Evolutionary conservation across 2,888 invertebrate genomes (phyloP), one percentile per base, ranked within the genome.

Genomic region (Hydrotaea cyrtoneurina): DNA sequence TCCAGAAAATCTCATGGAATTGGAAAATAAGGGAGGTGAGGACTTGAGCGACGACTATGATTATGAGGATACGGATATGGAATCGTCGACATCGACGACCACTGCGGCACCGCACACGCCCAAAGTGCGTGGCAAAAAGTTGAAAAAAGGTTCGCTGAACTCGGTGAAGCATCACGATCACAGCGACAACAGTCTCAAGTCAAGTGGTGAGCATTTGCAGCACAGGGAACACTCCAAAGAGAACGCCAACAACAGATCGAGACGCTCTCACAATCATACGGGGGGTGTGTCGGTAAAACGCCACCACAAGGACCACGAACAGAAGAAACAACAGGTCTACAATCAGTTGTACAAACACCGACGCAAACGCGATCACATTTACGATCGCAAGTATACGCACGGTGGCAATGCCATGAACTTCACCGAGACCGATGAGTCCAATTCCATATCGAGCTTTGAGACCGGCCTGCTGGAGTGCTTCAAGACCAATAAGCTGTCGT

Each of bases 361-460:
- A 5, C 79, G 87, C n/a, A 92, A 91, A 86, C 90, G 92, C 0
- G 92, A 92, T 83, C 91, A 91, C 85, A 92, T 95, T 78, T 93
- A 96, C 76, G 96, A 96, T 92, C 94, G 95, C 39, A 96, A 95
- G 72, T 95, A 96, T 13, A 94, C 94, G 87, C 96, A 96, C 89
- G 96, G 96, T 3, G 96, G 96, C 5, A 96, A 96, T 92, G 92
- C 92, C 0, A 88, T 92, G 19, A 95, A 96, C 88, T 93, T 92
- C 74, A 93, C 94, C 0, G 91, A 93, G 53, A 91, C 92, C 5
- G 93, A 94, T 81, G 93, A 94, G 86, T 95, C 95, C 78, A 94
- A 94, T 78, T 96, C 96, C 7, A 94, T 95, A n/a, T 97, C 97
- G 0, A 97, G 97, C 91, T 97, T 97, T 91, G 97, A 97, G 92